Conservation (phyloP, 1,140 invertebrate species). For the Prorops nasuta region DNA sequence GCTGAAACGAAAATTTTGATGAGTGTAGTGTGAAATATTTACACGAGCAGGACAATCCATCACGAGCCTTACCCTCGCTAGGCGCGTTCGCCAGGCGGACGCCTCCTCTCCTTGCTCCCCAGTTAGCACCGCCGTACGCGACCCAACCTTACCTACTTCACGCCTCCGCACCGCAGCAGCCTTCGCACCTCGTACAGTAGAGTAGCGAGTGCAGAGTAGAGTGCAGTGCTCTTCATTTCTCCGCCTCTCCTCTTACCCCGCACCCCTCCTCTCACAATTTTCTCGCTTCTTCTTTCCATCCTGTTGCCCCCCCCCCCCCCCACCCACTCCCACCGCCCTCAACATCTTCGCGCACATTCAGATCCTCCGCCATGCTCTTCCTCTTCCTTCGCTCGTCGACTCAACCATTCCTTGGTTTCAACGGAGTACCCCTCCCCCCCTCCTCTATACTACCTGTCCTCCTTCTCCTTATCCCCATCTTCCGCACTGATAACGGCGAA, state of each 20-base stretch:
- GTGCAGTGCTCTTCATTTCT: constrained; percentile 43
- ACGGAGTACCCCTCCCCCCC: too few species aligned
- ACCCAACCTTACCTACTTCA: constrained; percentile 31
- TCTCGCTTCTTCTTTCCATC: constrained; percentile 10
- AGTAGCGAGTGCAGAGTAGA: too few species aligned
- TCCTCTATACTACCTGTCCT: too few species aligned
- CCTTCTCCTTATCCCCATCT: too few species aligned
- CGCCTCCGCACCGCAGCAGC: constrained; percentile 32
- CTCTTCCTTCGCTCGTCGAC: too few species aligned
- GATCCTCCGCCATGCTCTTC: too few species aligned
- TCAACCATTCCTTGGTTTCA: constrained; percentile 17
- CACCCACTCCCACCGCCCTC: background rate
- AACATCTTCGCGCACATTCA: constrained; percentile 2
- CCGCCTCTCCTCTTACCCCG: constrained; percentile 15
- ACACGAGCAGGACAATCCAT: constrained; percentile 43
- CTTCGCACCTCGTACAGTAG: constrained; percentile 34
- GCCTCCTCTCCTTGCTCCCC: constrained; percentile 24
- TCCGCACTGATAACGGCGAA: constrained; percentile 16
- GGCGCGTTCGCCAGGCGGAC: constrained; percentile 17
- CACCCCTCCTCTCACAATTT: too few species aligned
- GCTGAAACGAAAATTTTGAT: constrained; percentile 40
- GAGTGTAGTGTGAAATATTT: constrained; percentile 46
- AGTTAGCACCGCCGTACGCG: constrained; percentile 19
- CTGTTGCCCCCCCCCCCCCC: constrained; percentile 7
- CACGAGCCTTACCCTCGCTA: constrained; percentile 22